A percentile compares a stretch with the other conserved stretches of the same genome.
These are phyloP conservation scores for Drosophila bipectinata DNA, from an alignment of 1,140 invertebrate genomes.

Conservation along the genomic window DNA sequence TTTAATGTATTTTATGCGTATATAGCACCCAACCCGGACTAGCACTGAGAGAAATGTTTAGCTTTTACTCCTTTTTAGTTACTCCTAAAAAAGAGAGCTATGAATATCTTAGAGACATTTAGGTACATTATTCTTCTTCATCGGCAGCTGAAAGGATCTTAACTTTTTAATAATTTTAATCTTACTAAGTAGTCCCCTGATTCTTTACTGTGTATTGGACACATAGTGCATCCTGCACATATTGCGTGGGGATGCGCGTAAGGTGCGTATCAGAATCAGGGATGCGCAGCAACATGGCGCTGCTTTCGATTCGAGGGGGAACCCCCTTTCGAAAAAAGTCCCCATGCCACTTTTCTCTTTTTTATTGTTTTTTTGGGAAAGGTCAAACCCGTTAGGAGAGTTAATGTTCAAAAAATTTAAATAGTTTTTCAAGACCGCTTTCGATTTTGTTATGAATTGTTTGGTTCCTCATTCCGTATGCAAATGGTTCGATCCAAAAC, in stretches of 20 bases:
- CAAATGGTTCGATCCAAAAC: constrained; percentile 47
- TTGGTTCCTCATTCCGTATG: constrained; percentile 41
- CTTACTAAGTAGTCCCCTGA: background rate
- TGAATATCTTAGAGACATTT: too few species aligned
- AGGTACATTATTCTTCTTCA: too few species aligned
- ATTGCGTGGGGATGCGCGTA: constrained; percentile 42
- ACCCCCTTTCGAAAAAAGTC: constrained; percentile 7
- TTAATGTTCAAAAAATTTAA: constrained; percentile 6
- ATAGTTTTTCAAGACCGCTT: constrained; percentile 7
- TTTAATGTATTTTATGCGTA: constrained; percentile 47
- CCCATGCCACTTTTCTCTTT: constrained; percentile 6
- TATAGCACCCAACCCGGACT: constrained; percentile 8
- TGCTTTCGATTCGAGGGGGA: constrained; percentile 9
- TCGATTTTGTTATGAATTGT: constrained; percentile 22
- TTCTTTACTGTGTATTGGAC: constrained; percentile 6
- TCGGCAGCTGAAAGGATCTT: too few species aligned
- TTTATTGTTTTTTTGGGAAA: constrained; percentile 27
- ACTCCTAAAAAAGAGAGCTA: too few species aligned
- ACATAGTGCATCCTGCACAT: constrained; percentile 10
- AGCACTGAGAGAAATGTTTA: constrained; percentile 1
- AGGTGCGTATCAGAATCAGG: constrained; percentile 38
- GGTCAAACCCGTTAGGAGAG: constrained; percentile 40
- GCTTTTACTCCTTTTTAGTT: too few species aligned
- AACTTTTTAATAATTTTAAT: background rate
- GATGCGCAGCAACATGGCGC: constrained; percentile 59